Evolutionary conservation across 2,888 invertebrate genomes (phyloP), one percentile per base, ranked within the genome.

Genomic region (Drosophila demipolita): DNA sequence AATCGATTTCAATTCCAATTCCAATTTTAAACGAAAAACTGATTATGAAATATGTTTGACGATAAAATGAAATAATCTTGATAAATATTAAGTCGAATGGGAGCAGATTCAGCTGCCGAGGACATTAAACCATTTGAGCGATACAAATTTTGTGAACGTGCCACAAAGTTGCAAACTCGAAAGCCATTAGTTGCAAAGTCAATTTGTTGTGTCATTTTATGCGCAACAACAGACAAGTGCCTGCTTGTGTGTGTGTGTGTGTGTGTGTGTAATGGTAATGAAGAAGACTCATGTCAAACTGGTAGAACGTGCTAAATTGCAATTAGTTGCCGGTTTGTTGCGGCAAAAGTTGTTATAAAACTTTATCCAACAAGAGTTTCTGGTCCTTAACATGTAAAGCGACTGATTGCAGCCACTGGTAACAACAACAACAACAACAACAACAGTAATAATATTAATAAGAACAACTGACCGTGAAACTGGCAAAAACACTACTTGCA

Each of bases 231-330:
- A 50, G 17, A 1, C 17, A 12, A 23, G 32, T 23, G 32, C 33
- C n/a, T 6, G 42, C 17, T 0, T 53, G 1, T 68, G 12, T 59
- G 17, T 20, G 8, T 45, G 33, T 32, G 26, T 40, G 4, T 38
- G n/a, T 54, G 15, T 36, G 12, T 40, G 55, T 26, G 20, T 33
- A 29, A 26, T 50, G 17, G 11, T 52, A 33, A 20, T 33, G 33
- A 57, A 32, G 48, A 29, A 61, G 55, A 73, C 48, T 23, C 58
- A 54, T 70, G 67, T 57, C 60, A 71, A 80, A 73, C 80, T 80
- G 80, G 76, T 66, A 69, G 71, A 81, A 83, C 75, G 78, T 81
- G 82, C 53, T 72, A 70, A 72, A 72, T 75, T 71, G 66, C 79
- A 82, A 79, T 73, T 82, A 70, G 75, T 62, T 66, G 66, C 26